Evolutionary conservation across 1,140 invertebrate genomes (phyloP).

Genomic region (Drosophila bocqueti): DNA sequence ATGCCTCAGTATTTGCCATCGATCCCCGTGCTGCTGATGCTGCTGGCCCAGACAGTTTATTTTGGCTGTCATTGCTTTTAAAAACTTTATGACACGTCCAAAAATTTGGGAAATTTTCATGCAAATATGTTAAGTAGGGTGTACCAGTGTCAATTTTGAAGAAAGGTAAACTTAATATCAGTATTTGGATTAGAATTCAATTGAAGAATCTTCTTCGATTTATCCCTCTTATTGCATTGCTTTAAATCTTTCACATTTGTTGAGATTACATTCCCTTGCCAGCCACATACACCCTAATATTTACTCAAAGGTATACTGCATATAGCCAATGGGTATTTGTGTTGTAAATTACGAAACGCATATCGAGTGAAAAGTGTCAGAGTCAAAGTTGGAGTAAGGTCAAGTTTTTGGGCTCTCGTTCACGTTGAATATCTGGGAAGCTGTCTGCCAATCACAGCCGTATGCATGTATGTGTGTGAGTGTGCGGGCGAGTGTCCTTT

Average conservation of each 20-base stretch:
- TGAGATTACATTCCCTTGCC: background rate
- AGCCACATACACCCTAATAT: constrained; percentile 8
- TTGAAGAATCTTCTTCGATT: too few relatives aligned
- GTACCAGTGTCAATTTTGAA: background rate
- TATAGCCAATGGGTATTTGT: constrained; percentile 10
- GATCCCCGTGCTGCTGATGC: constrained; percentile 16
- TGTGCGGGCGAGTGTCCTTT: constrained; percentile 14
- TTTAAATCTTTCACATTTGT: background rate
- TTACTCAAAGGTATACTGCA: constrained; percentile 5
- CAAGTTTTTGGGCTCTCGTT: constrained; percentile 49
- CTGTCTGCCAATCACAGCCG: constrained; percentile 66
- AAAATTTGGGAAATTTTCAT: constrained; percentile 56
- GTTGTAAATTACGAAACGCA: constrained; percentile 68
- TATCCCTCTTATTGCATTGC: too few relatives aligned
- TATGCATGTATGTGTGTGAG: constrained; percentile 17
- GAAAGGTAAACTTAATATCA: background rate
- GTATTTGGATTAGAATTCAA: too few relatives aligned
- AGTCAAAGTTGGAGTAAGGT: constrained; percentile 61
- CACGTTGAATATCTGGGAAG: constrained; percentile 23
- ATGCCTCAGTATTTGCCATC: constrained; percentile 33
- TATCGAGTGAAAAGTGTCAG: constrained; percentile 49
- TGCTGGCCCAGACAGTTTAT: constrained; percentile 29
- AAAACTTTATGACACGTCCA: constrained; percentile 67
- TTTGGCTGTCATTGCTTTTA: constrained; percentile 58
- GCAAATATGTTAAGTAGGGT: constrained; percentile 48